Evolutionary conservation across 2,113 vertebrate genomes (phyloP).

Genomic region (Pteronura brasiliensis): DNA sequence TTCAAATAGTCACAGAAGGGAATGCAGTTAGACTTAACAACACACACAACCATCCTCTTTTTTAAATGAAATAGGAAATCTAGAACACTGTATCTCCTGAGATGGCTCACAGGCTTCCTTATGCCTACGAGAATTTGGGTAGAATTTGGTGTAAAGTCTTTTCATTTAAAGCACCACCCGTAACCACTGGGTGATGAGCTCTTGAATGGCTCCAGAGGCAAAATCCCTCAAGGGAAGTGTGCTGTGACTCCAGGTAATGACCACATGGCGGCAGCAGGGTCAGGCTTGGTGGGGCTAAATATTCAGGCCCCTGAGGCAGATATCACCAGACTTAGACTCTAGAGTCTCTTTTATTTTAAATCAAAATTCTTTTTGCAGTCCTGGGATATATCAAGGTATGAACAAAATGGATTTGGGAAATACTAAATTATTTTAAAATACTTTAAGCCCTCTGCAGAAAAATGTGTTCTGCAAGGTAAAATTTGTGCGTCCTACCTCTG

Average conservation of each 20-base stretch:
- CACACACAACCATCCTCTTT: not conserved
- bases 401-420: not conserved
- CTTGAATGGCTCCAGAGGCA: not conserved
- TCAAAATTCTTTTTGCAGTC: not conserved
- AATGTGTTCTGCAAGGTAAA: not conserved
- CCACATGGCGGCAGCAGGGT: not conserved
- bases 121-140: not conserved
- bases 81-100: not conserved
- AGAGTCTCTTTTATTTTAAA: not conserved
- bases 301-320: fast-evolving
- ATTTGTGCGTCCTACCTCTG: not conserved
- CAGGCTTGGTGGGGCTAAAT: no score
- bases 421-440: not conserved
- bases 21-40: not conserved
- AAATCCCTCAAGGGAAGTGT: not conserved
- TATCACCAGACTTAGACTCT: not conserved
- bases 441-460: not conserved
- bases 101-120: not conserved
- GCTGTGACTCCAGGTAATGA: not conserved
- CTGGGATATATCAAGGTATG: not conserved
- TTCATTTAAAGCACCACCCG: not conserved
- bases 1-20: not conserved
- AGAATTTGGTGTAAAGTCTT: not conserved
- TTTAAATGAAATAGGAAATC: not conserved
- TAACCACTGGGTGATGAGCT: not conserved